A percentile compares a stretch with the other conserved stretches of the same genome.
phyloP scores from a whole-genome alignment of 2,888 invertebrate genomes.

The Formica aserva region DNA sequence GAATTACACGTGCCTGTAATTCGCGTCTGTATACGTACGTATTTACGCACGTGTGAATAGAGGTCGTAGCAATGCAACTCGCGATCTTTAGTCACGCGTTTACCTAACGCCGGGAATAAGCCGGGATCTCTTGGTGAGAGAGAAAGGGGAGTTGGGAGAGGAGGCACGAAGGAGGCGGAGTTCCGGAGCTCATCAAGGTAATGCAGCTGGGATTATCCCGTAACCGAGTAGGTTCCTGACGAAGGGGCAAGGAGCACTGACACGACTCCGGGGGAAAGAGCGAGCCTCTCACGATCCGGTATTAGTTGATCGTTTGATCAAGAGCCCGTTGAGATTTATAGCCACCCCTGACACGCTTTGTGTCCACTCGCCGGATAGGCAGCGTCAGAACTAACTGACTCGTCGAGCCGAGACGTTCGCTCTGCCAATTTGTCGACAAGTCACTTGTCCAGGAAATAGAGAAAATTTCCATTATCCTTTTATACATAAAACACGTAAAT shows the following conservation, averaged over 20 bases:
- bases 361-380: conserved; percentile 49
- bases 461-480: neutral
- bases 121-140: conserved; percentile 63
- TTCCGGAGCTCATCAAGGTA: conserved; percentile 84
- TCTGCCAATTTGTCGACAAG: conserved; percentile 12
- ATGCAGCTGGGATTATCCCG: conserved; percentile 85
- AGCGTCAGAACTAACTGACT: conserved; percentile 37
- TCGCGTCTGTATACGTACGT: neutral
- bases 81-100: conserved; percentile 71
- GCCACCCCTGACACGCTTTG: conserved; percentile 68
- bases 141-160: conserved; percentile 4
- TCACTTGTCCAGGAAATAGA: neutral
- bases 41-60: conserved; percentile 33
- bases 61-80: conserved; percentile 58
- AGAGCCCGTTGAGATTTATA: conserved; percentile 79
- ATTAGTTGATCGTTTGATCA: conserved; percentile 85
- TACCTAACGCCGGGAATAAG: conserved; percentile 65
- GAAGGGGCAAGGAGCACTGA: conserved; percentile 68
- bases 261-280: conserved; percentile 76
- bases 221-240: conserved; percentile 79
- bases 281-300: conserved; percentile 77
- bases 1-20: neutral
- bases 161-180: conserved; percentile 69
- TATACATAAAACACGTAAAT: neutral
- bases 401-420: conserved; percentile 14